Evolutionary conservation across 53 echinoderm and acorn worm genomes (phyloP), one percentile per base, ranked within the genome.

Genomic region (Crossaster papposus): DNA sequence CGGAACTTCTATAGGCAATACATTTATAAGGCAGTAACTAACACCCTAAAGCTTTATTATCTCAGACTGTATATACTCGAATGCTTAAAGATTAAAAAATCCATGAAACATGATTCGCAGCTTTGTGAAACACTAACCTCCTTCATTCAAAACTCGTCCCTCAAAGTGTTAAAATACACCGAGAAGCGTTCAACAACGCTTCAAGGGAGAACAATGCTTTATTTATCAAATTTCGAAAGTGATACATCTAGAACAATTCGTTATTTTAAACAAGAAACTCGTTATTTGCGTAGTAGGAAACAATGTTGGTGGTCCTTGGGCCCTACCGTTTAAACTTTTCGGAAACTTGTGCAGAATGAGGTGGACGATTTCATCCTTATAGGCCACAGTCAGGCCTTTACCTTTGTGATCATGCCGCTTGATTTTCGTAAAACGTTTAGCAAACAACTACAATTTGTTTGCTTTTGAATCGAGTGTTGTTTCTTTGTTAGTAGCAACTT

Each of bases 151-250:
- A 74, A 14, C 18, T 36, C 35, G 74, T 18, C 74, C 34, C 35
- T 74, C 36, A 32, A 74, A 74, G 36, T 71, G 74, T 17, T 14
- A 32, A 34, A 18, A 14, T 35, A 22, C 74, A 35, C 74, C 13
- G 12, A 12, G 74, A 34, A 4, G 15, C 68, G 28, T 68, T 26
- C 28, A 68, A 0, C 10, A 28, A 68, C 68, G 5, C 74, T 4
- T 34, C 11, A 10, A 34, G 4, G 35, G 36, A 32, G 74, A n/a
- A 74, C 74, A 74, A 34, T 74, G 36, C 34, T 36, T 70, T 70
- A 28, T 74, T n/a, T 74, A 74, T 74, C 74, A 36, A 34, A 74
- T 36, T 74, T 74, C 34, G 74, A 74, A 74, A 74, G 74, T 34
- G 74, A 74, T 74, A 13, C 71, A 33, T 1, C 74, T 0, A 74